Conservation (phyloP, 2,888 invertebrate genomes). For the Orthosia incerta region DNA sequence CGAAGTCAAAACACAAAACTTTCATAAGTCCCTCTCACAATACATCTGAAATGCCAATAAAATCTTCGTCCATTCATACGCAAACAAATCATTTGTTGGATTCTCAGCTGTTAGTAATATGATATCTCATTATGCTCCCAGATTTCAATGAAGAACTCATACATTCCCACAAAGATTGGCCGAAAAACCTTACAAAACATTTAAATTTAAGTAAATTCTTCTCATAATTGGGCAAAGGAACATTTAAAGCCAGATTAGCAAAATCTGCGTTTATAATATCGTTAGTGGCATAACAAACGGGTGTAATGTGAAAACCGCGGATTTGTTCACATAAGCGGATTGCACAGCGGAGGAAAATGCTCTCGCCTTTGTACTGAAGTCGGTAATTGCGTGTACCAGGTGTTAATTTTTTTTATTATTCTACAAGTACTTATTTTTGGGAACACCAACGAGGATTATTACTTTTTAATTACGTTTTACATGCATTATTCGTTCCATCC, state of each 20-base stretch:
- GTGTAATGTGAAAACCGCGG: conserved; percentile 77
- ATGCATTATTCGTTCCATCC: conserved; percentile 1
- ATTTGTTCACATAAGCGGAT: conserved; percentile 74
- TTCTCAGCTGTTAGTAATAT: not conserved
- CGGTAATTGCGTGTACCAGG: conserved; percentile 70
- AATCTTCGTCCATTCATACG: too few species aligned
- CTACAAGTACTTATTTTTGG: conserved; percentile 33
- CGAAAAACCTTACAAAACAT: not conserved
- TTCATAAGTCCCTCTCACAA: too few species aligned
- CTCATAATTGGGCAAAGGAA: conserved; percentile 51
- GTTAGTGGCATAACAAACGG: conserved; percentile 76
- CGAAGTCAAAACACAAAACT: too few species aligned
- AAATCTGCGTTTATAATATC: conserved; percentile 74
- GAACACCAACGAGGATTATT: conserved; percentile 24
- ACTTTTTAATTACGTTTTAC: conserved; percentile 30
- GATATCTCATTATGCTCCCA: conserved; percentile 25
- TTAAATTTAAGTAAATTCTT: conserved; percentile 29
- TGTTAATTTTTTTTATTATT: conserved; percentile 61
- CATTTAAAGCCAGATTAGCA: conserved; percentile 68
- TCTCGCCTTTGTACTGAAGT: conserved; percentile 70
- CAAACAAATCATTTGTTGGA: too few species aligned
- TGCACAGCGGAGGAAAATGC: conserved; percentile 70
- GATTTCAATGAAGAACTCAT: conserved; percentile 4
- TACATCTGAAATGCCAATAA: too few species aligned
- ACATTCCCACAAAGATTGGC: conserved; percentile 7